Base-by-base conservation (phyloP, 37 sponge, comb jelly and placozoan genomes). In the Halichondria panicea region DNA sequence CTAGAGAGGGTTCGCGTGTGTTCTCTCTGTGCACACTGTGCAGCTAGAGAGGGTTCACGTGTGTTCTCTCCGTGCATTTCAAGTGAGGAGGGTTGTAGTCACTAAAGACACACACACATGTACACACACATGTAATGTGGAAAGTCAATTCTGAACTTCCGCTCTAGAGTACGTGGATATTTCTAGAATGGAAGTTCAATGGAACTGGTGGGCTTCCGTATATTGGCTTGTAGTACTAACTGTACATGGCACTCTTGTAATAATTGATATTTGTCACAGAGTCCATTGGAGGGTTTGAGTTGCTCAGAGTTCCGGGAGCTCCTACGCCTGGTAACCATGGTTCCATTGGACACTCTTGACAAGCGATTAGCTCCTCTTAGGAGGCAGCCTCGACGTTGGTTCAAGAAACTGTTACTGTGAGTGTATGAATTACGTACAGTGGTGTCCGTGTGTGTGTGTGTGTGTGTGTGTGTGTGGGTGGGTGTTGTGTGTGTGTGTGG, bases 291-390 rank as follows among this genome's bases (percentile, higher is more conserved):
- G 13, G 42, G 60, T 0, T 38, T 89, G 43, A 70, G 34, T 3
- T 79, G 28, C 55, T 43, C 32, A 7, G 90, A 89, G 75, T 78
- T 89, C 33, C 57, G 64, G 2, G 68, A 70, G 11, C 67, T 89
- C 12, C 72, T 84, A 9, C 60, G 43, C 15, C 21, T 89, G 74
- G 90, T 84, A 8, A 68, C 69, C 4, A 19, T 56, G 27, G 74
- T 69, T 46, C 81, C 76, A 0, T 35, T 89, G 71, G 83, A 79
- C 28, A 8, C 25, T 3, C 35, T 84, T 30, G 90, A 89, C 56
- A 19, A 76, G 18, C 55, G 43, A 6, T 71, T 89, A 7, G 18
- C 38, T 1, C 40, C 52, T 18, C 45, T 89, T 3, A 53, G 56
- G 32, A 75, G 61, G 22, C 80, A 80, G 58, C 56, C 68, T 0